These are phyloP conservation scores for Aphidius gifuensis DNA, from an alignment of 1,140 invertebrate genomes.

Conservation along the genomic window DNA sequence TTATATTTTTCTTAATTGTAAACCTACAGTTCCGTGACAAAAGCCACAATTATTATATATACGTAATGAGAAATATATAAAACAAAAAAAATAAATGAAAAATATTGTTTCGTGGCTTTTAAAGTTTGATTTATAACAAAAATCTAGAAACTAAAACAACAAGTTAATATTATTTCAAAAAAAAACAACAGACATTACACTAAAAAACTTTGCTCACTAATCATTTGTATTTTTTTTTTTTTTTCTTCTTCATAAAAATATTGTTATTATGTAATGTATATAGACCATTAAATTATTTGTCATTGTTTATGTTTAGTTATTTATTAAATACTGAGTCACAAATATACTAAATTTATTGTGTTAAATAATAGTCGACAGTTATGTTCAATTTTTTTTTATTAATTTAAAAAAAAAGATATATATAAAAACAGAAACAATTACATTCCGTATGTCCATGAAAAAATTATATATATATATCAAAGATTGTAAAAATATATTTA, in stretches of 20 bases:
- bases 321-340: constrained; percentile 10
- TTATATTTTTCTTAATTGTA: not conserved
- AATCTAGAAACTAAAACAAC: not conserved
- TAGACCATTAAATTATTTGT: constrained; percentile 18
- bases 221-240: not conserved
- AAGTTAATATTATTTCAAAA: not conserved
- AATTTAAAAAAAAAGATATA: not conserved
- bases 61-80: not conserved
- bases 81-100: not conserved
- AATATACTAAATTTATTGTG: constrained; percentile 6
- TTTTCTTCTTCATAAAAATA: not conserved
- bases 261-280: constrained; percentile 18
- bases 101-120: not conserved
- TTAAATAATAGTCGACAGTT: not conserved
- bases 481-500: constrained; percentile 11
- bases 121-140: not conserved
- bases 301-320: constrained; percentile 12
- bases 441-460: not conserved
- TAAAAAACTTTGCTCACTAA: constrained; percentile 5
- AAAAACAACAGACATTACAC: not conserved
- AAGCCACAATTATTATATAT: too few species aligned
- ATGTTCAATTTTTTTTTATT: too few species aligned
- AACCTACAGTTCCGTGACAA: too few species aligned
- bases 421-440: constrained; percentile 8
- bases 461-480: not conserved